Evolutionary conservation across 2,113 vertebrate species (phyloP), one percentile per base, ranked within the genome.

Genomic region (Procapra przewalskii): DNA sequence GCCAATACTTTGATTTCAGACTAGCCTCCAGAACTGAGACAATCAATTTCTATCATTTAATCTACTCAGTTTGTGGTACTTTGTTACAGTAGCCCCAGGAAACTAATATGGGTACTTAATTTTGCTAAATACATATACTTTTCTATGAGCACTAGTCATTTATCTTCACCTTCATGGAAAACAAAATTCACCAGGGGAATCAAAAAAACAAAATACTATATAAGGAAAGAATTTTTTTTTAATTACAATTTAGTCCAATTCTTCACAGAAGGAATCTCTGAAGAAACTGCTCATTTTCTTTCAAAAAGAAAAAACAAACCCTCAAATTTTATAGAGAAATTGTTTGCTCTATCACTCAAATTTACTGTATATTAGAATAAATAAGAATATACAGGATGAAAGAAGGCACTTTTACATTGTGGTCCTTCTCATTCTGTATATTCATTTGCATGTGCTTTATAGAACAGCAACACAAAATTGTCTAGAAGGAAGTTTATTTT

Each of bases 401-500:
- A 80, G 31, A 59, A 95, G 21, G 4, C 1, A 48, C 67, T 6
- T 82, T 79, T 87, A 88, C 92, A 64, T 55, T 16, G 40, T 93
- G 33, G 9, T 57, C 36, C 59, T 85, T 93, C 11, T 83, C 17
- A 11, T 88, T 15, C 7, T 13, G 13, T 33, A 40, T 54, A 54
- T 90, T 91, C 31, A 96, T 82, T 84, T 93, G 88, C 15, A 54
- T 88, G 29, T 62, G 43, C 40, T 97, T 71, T 89, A 33, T 2
- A 75, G 12, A 14, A 33, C 3, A 89, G 25, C 62, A 54, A 82
- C 79, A 97, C 64, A 86, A 81, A 50, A 90, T 84, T 71, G 52
- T 96, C 79, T 86, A 62, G 60, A 95, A 93, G 60, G 36, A 96
- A 95, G 82, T 93, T 97, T 90, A 81, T n/a, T 93, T 94, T 96